Base-by-base conservation (phyloP, 2,888 invertebrate genomes). In the Philaethria dido region DNA sequence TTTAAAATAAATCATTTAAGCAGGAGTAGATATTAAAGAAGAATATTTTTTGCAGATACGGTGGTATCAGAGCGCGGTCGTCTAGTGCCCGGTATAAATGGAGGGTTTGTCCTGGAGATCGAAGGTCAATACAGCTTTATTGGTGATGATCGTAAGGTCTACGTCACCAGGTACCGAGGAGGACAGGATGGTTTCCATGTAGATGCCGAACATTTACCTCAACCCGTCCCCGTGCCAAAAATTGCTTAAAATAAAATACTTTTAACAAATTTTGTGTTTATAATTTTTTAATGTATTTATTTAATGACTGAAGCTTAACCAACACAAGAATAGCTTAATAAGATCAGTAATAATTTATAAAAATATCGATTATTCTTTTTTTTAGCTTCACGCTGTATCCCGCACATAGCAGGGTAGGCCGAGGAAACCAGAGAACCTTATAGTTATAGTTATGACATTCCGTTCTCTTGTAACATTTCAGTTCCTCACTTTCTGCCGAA, bases 181-280 rank as follows among this genome's bases (percentile, higher is more conserved):
- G 85, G 82, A 1, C 77, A 78, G 6, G 81, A 78, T 45, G 85
- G 85, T 9, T 84, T 85, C 80, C 79, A 82, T 22, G 85, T 83
- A 4, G 75, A 78, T 2, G 81, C 77, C 3, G 61, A 72, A n/a
- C 84, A 57, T 42, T 42, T 57, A 57, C 42, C 57, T 16, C 42
- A 57, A 16, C 39, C 42, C 18, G 57, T 57, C n/a, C 42, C 57
- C n/a, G 57, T 57, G 25, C 57, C 57, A 42, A 57, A 42, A 42
- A 25, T n/a, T n/a, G 13, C 11, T 57, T 57, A 22, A 57, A 57
- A 25, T 25, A 50, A 50, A 25, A 20, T 9, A n/a, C 0, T 44
- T 16, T 16, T 6, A 16, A 52, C 2, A n/a, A 11, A 25, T 50
- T 0, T 50, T 25, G n/a, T 39, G 39, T 39, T 11, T 39, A 29